These are phyloP conservation scores for Phaethornis superciliosus DNA, from an alignment of 2,113 vertebrate genomes.

Conservation along the genomic window DNA sequence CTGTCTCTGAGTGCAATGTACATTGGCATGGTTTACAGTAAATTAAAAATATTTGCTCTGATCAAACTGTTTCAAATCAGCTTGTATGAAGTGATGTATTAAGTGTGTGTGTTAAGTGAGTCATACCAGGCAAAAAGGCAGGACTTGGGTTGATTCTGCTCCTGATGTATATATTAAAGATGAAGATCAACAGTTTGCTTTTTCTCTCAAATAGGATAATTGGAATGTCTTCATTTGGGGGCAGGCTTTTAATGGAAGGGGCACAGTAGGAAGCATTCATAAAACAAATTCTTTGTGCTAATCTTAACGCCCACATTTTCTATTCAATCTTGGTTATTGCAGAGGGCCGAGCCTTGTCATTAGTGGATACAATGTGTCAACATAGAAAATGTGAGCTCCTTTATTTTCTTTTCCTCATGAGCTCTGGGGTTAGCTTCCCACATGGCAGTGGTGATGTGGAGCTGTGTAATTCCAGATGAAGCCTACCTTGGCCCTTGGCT, in stretches of 20 bases:
- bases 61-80: neutral
- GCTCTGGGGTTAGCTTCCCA: neutral
- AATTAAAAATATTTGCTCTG: neutral
- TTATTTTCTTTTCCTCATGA: neutral
- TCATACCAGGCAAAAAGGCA: neutral
- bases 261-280: neutral
- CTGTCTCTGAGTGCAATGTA: neutral
- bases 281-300: neutral
- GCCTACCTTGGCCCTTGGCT: neutral
- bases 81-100: neutral
- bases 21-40: neutral
- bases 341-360: neutral
- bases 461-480: neutral
- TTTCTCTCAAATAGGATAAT: neutral
- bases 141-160: neutral
- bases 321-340: constrained; percentile 14
- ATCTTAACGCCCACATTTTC: neutral
- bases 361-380: constrained; percentile 24
- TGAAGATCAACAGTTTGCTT: neutral
- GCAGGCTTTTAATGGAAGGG: neutral
- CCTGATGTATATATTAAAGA: neutral
- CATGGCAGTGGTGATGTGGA: neutral
- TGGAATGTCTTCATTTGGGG: neutral
- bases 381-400: constrained; percentile 3
- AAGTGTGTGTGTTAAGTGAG: neutral